Evolutionary conservation across 2,113 vertebrate genomes (phyloP), one percentile per base, ranked within the genome.

Genomic region (Grus americana): DNA sequence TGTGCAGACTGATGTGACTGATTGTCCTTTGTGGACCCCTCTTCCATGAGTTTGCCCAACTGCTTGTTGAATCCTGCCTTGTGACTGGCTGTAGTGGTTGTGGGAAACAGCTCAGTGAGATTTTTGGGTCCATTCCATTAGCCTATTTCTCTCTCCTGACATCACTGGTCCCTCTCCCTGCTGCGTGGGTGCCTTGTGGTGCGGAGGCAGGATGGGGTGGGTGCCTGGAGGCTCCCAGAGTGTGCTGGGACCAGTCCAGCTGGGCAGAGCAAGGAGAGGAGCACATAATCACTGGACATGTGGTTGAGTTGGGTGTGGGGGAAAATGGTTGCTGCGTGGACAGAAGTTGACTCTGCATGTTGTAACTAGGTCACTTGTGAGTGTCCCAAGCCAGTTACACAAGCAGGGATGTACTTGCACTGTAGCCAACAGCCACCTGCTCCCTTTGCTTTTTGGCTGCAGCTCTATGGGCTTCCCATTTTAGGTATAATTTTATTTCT

Each of bases 201-300:
- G 4, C 6, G 10, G 62, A 17, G n/a, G 19, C 30, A 65, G 49
- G 40, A 34, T 38, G 46, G 20, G 16, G 15, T 83, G 30, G 75
- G 14, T 76, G 24, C 22, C 72, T 68, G 38, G n/a, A 46, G 58
- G 54, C 42, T 88, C 38, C 63, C 8, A 0, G 19, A 17, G 18
- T 42, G 12, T 47, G 6, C 67, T 76, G 66, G 40, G 42, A 36
- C 22, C 0, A 0, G 17, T 36, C 19, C 15, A 11, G 5, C 27
- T 67, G 61, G 38, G 38, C 63, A 74, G 58, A 67, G 52, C 63
- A 71, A 66, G 65, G 68, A 55, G 42, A n/a, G 67, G 44, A 42
- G 46, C 29, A 55, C 11, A 55, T 0, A 0, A n/a, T 24, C 40
- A 12, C 23, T 50, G 57, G 49, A 58, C 3, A 1, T 20, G 34